Evolutionary conservation across 2,797 vertebrate species (phyloP), one percentile per base, ranked within the genome.

Genomic region (Moxostoma hubbsi): DNA sequence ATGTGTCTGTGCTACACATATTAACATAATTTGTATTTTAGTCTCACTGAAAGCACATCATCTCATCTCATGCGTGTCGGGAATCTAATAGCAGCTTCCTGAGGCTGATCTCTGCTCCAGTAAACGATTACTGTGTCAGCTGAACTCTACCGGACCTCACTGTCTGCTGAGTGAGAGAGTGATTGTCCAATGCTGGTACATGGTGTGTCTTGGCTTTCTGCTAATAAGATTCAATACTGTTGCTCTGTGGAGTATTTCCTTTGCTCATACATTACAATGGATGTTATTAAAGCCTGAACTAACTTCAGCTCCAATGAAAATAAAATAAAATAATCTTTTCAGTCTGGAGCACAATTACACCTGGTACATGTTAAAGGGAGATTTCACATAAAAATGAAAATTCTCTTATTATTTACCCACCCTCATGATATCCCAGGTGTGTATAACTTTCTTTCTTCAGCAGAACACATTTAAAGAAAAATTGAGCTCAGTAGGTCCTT

Each of bases 81-180:
- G 87, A 89, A 91, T 89, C 84, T 46, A 72, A 92, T 91, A 86
- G 83, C 79, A 81, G 87, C 88, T 92, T 93, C 89, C 92, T 90
- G 90, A 90, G 86, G 86, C 87, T 80, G 84, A 53, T 64, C 18
- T 55, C 46, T 71, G 58, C 50, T 64, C 47, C 61, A 74, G 50
- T 74, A 45, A 74, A 74, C 59, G 45, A 54, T 74, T 74, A 53
- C 59, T 64, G n/a, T 7, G 1, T 63, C 24, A 74, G 13, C 72
- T 64, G 72, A 74, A 74, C 72, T 49, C 0, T 9, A 43, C 71
- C 47, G 50, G 62, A 54, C 72, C 59, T 10, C 72, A 54, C 24
- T 5, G 7, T 64, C 49, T 54, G 49, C 0, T 6, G 47, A 61
- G 16, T 0, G 57, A 51, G 8, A 62, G 71, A 1, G 6, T 54